Base-by-base conservation (phyloP, 2,888 invertebrate species). In the Philopedon plagiatum region DNA sequence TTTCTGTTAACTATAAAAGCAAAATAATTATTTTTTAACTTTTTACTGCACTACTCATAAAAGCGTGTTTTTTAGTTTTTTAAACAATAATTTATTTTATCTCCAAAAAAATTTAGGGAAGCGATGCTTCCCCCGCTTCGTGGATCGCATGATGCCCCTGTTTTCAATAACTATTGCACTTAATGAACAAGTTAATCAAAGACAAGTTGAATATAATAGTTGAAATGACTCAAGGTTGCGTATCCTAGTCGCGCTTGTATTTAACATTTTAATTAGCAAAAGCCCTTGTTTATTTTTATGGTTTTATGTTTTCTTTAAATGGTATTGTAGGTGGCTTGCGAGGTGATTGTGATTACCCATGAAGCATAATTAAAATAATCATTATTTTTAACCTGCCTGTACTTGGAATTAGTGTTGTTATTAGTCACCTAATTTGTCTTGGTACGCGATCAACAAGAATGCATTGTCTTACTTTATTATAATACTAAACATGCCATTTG, bases 301-400 rank as follows among this genome's bases (percentile, higher is more conserved):
- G 2, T 23, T 46, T 23, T 23, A 46, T 46, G 23, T 46, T 46
- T 21, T 23, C 46, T 46, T 46, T 23, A 46, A 23, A 46, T 21
- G 21, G 46, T 46, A 7, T 44, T 44, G 44, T 44, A 44, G 44
- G 44, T 44, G 7, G 23, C 23, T 21, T 23, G 21, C 23, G 46
- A 46, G 46, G 46, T 46, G n/a, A 46, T 46, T 44, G 46, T 46
- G n/a, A 46, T 46, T 44, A 46, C 21, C 46, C n/a, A 46, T 46
- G 9, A 44, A 9, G 21, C 19, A 44, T 21, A 44, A 46, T 46
- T 46, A 46, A 21, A 5, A 46, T 21, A 23, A 46, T 39, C 9
- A 44, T 9, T 44, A 44, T 46, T 46, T 46, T 46, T 46, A 46
- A 46, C 46, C 46, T 46, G 46, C 23, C 23, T 23, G 11, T 46